These are phyloP conservation scores for Chrysolina oricalcia DNA, from an alignment of 2,888 invertebrate species.

Conservation along the genomic window DNA sequence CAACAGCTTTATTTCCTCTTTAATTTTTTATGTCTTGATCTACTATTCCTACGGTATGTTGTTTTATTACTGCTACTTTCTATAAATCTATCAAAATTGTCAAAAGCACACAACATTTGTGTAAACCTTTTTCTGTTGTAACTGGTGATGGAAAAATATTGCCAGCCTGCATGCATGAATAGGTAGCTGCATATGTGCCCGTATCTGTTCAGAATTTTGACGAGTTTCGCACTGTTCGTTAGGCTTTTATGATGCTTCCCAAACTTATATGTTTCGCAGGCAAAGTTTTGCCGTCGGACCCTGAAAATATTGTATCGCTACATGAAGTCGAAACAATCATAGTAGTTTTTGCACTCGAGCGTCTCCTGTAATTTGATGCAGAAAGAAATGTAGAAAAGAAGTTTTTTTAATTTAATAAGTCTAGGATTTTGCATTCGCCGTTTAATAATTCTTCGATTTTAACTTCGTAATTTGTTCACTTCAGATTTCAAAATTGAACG, in stretches of 20 bases:
- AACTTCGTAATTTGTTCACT: background rate
- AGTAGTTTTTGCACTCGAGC: background rate
- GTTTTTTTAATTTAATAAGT: background rate
- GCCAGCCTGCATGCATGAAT: background rate
- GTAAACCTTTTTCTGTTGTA: constrained; percentile 28
- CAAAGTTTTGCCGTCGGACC: constrained; percentile 53
- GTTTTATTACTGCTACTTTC: background rate
- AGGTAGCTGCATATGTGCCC: constrained; percentile 57
- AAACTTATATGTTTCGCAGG: constrained; percentile 58
- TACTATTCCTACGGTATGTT: background rate
- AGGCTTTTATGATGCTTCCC: constrained; percentile 52
- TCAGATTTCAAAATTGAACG: background rate
- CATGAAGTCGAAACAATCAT: constrained; percentile 38
- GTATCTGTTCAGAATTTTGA: constrained; percentile 56
- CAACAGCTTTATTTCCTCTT: background rate
- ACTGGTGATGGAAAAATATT: constrained; percentile 42
- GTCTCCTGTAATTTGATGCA: background rate
- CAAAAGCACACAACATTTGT: constrained; percentile 45
- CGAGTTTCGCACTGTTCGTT: constrained; percentile 43
- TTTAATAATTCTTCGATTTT: background rate
- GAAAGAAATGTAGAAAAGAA: constrained; percentile 3
- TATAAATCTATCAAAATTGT: constrained; percentile 12
- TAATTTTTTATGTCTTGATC: background rate
- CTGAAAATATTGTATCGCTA: constrained; percentile 51
- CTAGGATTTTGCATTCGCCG: constrained; percentile 14